A percentile compares a stretch with the other conserved stretches of the same genome.
Conservation (phyloP, 1,140 invertebrate genomes). For the Papilio aristodemus region DNA sequence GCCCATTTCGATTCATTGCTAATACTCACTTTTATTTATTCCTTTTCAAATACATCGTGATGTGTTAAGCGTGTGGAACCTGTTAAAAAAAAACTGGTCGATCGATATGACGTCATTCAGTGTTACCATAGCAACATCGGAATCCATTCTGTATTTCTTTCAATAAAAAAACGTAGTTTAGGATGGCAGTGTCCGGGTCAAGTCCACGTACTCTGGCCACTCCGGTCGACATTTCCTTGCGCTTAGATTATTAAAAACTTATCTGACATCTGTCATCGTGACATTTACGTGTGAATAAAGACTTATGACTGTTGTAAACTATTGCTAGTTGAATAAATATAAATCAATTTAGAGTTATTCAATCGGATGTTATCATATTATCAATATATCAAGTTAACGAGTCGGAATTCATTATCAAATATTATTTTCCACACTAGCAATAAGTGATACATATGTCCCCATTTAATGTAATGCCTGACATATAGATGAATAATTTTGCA, state of each 20-base stretch:
- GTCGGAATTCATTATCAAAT: background rate
- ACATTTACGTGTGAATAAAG: slow-evolving; percentile 19
- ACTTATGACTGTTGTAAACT: slow-evolving; percentile 24
- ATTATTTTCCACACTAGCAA: slow-evolving; percentile 5
- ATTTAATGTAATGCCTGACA: background rate
- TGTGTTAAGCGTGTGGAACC: slow-evolving; percentile 8
- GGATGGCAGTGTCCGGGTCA: slow-evolving; percentile 19
- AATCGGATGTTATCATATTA: slow-evolving; percentile 21
- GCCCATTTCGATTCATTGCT: slow-evolving; percentile 7
- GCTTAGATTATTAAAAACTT: slow-evolving; percentile 6
- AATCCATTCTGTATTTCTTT: too few species aligned
- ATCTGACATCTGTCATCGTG: slow-evolving; percentile 1
- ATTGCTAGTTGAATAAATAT: slow-evolving; percentile 20
- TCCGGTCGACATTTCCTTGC: slow-evolving; percentile 20
- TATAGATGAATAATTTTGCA: background rate
- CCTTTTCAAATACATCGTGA: slow-evolving; percentile 1
- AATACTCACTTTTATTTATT: slow-evolving; percentile 23
- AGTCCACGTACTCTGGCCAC: slow-evolving; percentile 9
- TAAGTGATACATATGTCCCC: background rate
- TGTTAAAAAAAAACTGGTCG: background rate
- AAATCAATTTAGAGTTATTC: slow-evolving; percentile 23
- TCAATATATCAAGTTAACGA: background rate
- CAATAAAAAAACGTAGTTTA: background rate
- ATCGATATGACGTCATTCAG: background rate
- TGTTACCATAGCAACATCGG: background rate